Conservation (phyloP, 2,888 invertebrate genomes). For the Matsumyia berberina region DNA sequence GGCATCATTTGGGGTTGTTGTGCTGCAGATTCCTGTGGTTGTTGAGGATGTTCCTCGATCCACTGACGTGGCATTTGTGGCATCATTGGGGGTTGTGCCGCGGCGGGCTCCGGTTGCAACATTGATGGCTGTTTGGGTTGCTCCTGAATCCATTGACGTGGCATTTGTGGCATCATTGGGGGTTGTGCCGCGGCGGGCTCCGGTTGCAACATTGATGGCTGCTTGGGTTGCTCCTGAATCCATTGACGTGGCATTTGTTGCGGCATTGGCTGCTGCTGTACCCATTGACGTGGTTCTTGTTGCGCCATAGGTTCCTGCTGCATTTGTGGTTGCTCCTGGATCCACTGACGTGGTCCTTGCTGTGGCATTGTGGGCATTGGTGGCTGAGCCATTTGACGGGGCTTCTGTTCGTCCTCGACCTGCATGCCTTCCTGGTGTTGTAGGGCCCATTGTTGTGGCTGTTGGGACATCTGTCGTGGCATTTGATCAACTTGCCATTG, state of each 20-base stretch:
- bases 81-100: background rate
- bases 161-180: conserved; percentile 20
- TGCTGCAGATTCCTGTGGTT: conserved; percentile 6
- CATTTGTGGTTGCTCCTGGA: background rate
- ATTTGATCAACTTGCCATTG: conserved; percentile 36
- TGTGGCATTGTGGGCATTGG: conserved; percentile 12
- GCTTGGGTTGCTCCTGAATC: too few relatives aligned
- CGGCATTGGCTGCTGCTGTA: background rate
- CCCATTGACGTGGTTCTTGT: conserved; percentile 5
- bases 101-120: conserved; percentile 13
- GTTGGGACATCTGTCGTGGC: conserved; percentile 25
- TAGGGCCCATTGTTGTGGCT: conserved; percentile 20
- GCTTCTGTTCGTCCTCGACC: background rate
- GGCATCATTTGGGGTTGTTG: background rate
- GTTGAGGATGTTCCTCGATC: conserved; percentile 28
- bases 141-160: conserved; percentile 33
- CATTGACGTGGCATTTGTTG: too few relatives aligned
- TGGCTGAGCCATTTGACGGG: conserved; percentile 11
- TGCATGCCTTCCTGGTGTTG: conserved; percentile 8
- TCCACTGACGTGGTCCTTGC: conserved; percentile 15
- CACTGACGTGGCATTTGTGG: conserved; percentile 24
- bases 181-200: background rate
- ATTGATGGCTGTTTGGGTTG: conserved; percentile 4
- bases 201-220: too few relatives aligned
- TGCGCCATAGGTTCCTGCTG: conserved; percentile 4